A percentile compares a stretch with the other conserved stretches of the same genome.
Conservation (phyloP, 2,888 invertebrate species). For the Endomychus coccineus region DNA sequence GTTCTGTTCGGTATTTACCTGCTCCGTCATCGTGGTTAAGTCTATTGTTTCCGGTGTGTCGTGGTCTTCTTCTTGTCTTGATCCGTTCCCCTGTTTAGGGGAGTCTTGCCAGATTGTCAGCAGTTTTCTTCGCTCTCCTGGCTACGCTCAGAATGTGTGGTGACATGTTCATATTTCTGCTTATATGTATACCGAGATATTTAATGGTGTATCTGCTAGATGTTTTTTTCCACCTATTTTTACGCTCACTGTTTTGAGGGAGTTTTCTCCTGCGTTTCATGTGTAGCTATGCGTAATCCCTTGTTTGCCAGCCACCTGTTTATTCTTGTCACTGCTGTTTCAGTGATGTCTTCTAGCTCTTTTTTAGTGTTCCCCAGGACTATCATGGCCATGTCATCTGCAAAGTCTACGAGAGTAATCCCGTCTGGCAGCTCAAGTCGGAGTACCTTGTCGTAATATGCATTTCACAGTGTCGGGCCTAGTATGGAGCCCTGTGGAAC, state of each 20-base stretch:
- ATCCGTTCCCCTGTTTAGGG: slow-evolving; percentile 14
- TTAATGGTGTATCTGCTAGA: slow-evolving; percentile 7
- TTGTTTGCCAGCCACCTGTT: slow-evolving; percentile 10
- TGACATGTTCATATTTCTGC: slow-evolving; percentile 2
- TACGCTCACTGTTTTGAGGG: slow-evolving; percentile 2
- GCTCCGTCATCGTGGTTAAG: not conserved
- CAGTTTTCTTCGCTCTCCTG: slow-evolving; percentile 9
- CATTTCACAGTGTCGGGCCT: not conserved
- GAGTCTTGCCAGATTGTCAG: slow-evolving; percentile 7
- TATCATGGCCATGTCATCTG: slow-evolving; percentile 12
- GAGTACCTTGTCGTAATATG: too few species aligned
- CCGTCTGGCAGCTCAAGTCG: too few species aligned
- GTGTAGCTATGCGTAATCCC: slow-evolving; percentile 12
- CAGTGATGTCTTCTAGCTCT: slow-evolving; percentile 4
- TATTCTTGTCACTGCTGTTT: slow-evolving; percentile 7
- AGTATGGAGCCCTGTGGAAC: not conserved
- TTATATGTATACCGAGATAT: slow-evolving; percentile 13
- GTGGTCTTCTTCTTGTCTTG: not conserved
- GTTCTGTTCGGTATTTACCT: too few species aligned
- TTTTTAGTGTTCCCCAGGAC: slow-evolving; percentile 5
- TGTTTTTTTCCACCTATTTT: too few species aligned
- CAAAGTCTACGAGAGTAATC: slow-evolving; percentile 10
- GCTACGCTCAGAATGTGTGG: slow-evolving; percentile 2
- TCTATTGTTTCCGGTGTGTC: not conserved
- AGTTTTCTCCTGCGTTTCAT: slow-evolving; percentile 15